Conservation (phyloP, 2,797 vertebrate genomes). For the Gouania willdenowi region DNA sequence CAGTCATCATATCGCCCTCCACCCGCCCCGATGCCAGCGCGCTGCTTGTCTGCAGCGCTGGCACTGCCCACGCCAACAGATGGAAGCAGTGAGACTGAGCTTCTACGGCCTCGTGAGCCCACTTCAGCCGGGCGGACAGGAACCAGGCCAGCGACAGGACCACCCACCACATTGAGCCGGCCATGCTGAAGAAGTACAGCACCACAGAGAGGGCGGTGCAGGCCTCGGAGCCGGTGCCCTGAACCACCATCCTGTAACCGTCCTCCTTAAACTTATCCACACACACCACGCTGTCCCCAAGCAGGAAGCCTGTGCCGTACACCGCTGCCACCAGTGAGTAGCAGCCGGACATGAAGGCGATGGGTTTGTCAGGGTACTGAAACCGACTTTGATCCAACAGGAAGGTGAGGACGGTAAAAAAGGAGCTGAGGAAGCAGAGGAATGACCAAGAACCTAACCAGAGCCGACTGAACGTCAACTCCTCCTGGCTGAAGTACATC, state of each 20-base stretch:
- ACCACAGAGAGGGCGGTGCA: slow-evolving; percentile 92
- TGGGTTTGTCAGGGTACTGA: slow-evolving; percentile 88
- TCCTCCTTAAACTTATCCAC: slow-evolving; percentile 81
- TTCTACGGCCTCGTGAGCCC: slow-evolving; percentile 91
- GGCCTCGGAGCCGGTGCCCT: slow-evolving; percentile 88
- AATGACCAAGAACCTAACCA: slow-evolving; percentile 88
- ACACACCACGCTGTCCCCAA: slow-evolving; percentile 86
- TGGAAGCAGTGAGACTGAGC: slow-evolving; percentile 90
- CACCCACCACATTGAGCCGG: slow-evolving; percentile 93
- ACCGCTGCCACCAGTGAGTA: slow-evolving; percentile 91
- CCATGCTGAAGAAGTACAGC: slow-evolving; percentile 92
- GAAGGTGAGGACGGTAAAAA: slow-evolving; percentile 89
- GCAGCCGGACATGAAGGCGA: slow-evolving; percentile 91
- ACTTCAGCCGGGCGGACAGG: slow-evolving; percentile 90
- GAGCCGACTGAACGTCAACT: slow-evolving; percentile 81
- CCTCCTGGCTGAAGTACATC: slow-evolving; percentile 87
- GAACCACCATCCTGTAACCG: slow-evolving; percentile 85
- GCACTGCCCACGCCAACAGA: slow-evolving; percentile 88
- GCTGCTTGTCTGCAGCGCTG: slow-evolving; percentile 87
- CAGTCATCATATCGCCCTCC: slow-evolving; percentile 87
- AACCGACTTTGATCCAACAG: slow-evolving; percentile 86
- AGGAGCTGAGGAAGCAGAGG: slow-evolving; percentile 84
- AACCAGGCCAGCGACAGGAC: slow-evolving; percentile 91
- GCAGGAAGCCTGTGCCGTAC: slow-evolving; percentile 81
- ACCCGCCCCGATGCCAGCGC: slow-evolving; percentile 87